These are phyloP conservation scores for Porites divaricata DNA, from an alignment of 92 coral and sea anemone genomes.

Conservation along the genomic window DNA sequence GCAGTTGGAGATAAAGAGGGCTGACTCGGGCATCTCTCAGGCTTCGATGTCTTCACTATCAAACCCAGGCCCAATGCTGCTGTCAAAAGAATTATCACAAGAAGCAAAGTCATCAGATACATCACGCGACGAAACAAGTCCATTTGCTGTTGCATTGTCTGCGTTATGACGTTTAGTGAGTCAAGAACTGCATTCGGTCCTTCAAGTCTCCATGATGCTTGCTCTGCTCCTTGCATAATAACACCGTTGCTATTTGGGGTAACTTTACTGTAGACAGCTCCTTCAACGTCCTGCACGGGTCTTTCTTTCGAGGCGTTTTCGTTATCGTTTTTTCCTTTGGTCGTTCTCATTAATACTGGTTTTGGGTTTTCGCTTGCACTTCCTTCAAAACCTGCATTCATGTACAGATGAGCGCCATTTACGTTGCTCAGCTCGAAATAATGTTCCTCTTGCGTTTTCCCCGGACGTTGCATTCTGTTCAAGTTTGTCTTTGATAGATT, in stretches of 20 bases:
- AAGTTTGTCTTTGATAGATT: not conserved
- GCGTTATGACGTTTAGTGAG: not conserved
- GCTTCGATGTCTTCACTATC: not conserved
- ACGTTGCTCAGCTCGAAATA: not conserved
- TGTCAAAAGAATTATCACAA: not conserved
- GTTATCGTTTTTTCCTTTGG: not conserved
- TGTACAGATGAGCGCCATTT: not conserved
- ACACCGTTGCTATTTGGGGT: not conserved
- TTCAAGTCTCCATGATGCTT: not conserved
- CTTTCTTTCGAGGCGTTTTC: not conserved
- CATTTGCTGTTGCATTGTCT: conserved; percentile 17
- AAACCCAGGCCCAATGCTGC: not conserved
- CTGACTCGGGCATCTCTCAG: conserved; percentile 1
- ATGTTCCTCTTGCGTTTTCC: not conserved
- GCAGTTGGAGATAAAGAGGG: conserved; percentile 11
- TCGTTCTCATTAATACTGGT: not conserved
- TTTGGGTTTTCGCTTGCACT: not conserved
- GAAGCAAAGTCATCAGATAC: conserved; percentile 9
- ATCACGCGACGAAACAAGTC: not conserved
- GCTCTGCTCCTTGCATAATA: not conserved
- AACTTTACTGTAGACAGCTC: not conserved
- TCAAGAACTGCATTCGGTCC: not conserved
- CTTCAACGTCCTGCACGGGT: not conserved
- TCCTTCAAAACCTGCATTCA: not conserved
- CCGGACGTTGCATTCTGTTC: not conserved